Evolutionary conservation across 2,113 vertebrate genomes (phyloP).

Genomic region (Thomomys bottae): DNA sequence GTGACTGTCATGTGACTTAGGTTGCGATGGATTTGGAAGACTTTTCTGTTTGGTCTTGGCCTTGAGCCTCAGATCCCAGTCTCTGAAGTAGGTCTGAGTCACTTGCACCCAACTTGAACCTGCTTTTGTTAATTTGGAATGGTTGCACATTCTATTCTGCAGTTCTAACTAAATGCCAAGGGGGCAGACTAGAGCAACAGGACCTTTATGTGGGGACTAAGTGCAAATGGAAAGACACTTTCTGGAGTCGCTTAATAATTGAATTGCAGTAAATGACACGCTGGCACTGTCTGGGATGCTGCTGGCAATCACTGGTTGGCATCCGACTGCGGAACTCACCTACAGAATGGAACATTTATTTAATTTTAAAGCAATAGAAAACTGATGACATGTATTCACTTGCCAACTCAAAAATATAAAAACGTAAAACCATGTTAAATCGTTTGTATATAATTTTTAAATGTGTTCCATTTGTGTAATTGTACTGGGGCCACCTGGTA

Average conservation of each 20-base stretch:
- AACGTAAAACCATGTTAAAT: constrained; percentile 41
- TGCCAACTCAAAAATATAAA: constrained; percentile 73
- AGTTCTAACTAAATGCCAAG: neutral
- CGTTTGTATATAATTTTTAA: constrained; percentile 53
- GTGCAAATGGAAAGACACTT: constrained; percentile 48
- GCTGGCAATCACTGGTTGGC: constrained; percentile 64
- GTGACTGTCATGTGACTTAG: no score
- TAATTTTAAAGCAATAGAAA: constrained; percentile 67
- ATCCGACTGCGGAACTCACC: constrained; percentile 56
- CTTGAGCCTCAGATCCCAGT: no score
- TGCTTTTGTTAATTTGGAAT: neutral
- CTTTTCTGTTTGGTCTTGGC: no score
- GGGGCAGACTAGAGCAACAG: neutral
- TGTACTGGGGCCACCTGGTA: constrained; percentile 57
- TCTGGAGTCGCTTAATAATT: constrained; percentile 61
- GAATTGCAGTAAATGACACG: constrained; percentile 55
- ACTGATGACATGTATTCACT: constrained; percentile 66
- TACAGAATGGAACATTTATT: constrained; percentile 70
- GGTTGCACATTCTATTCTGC: no score
- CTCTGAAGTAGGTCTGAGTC: no score
- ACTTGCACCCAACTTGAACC: no score
- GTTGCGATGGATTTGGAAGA: no score
- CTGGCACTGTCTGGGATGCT: constrained; percentile 13
- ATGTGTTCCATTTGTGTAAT: constrained; percentile 59
- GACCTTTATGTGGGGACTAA: constrained; percentile 44